A percentile compares a stretch with the other conserved stretches of the same genome.
Conservation (phyloP, 2,888 invertebrate genomes). For the Trichopoda pennipes region DNA sequence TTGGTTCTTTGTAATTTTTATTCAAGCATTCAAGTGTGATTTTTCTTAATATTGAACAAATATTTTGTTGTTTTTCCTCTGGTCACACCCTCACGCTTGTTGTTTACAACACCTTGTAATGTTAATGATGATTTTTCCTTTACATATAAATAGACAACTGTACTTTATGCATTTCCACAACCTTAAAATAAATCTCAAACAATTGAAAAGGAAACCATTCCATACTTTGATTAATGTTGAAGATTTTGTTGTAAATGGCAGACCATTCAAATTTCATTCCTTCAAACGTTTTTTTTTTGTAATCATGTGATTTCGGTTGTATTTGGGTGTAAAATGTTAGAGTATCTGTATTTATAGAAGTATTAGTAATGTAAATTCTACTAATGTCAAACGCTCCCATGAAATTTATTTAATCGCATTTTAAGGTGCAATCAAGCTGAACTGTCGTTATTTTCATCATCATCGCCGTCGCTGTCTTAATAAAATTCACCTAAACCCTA, state of each 20-base stretch:
- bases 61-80: slow-evolving; percentile 58
- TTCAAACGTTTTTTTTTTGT: neutral
- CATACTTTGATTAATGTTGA: slow-evolving; percentile 61
- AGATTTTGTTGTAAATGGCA: slow-evolving; percentile 66
- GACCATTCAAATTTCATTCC: slow-evolving; percentile 52
- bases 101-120: slow-evolving; percentile 62
- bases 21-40: slow-evolving; percentile 67
- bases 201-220: slow-evolving; percentile 23
- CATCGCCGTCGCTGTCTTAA: neutral
- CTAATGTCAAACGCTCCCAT: slow-evolving; percentile 67
- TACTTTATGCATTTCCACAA: slow-evolving; percentile 57
- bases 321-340: neutral
- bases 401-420: slow-evolving; percentile 69
- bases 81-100: slow-evolving; percentile 62
- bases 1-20: slow-evolving; percentile 49
- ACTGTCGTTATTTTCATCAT: slow-evolving; percentile 59
- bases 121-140: slow-evolving; percentile 44
- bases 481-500: slow-evolving; percentile 53
- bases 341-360: slow-evolving; percentile 36
- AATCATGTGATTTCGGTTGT: slow-evolving; percentile 15
- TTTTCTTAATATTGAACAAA: slow-evolving; percentile 67
- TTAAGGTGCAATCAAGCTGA: slow-evolving; percentile 69
- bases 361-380: slow-evolving; percentile 64
- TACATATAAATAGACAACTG: slow-evolving; percentile 55
- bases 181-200: slow-evolving; percentile 20